Base-by-base conservation (phyloP, 64 coral and sea anemone genomes). In the Montipora capricornis region DNA sequence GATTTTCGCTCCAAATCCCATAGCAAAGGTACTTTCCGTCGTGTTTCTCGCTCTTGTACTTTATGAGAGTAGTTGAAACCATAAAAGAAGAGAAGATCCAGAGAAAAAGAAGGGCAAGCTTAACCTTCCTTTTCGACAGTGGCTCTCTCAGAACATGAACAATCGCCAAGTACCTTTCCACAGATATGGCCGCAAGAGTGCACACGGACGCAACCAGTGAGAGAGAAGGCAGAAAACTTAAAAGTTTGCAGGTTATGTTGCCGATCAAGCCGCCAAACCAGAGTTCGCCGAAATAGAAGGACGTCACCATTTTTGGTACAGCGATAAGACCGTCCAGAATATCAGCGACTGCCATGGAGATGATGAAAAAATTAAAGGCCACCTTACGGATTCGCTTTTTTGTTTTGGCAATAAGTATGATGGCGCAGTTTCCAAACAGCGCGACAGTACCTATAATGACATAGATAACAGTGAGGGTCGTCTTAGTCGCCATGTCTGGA, bases 321-420 rank as follows among this genome's bases (percentile, higher is more conserved):
- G 93, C 80, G 67, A 89, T 46, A 15, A 95, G 68, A 3, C 80
- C 80, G 47, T 95, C 89, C 10, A 95, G 62, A 29, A 95, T 90
- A 73, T 95, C 93, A 71, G 87, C 89, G 7, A n/a, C 68, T 47
- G 93, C 93, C 88, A 95, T 84, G 73, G 89, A 90, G 73, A 95
- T 76, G 14, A 95, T 95, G n/a, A 95, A 89, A 20, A 86, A 74
- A 53, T 95, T 95, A 79, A 95, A 95, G 5, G 93, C 79, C 46
- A 95, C 93, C 17, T 86, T 86, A 49, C 93, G 80, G 46, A 70
- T 85, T 86, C 80, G 53, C 14, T 83, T 49, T 13, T 77, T 88
- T 5, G 77, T 79, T 19, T 89, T 88, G 14, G 89, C 93, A 16
- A 95, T 89, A 10, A 85, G 71, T 55, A 95, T 95, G 3, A 95